Evolutionary conservation across 2,113 vertebrate species (phyloP), one percentile per base, ranked within the genome.

Genomic region (Ranitomeya imitator): DNA sequence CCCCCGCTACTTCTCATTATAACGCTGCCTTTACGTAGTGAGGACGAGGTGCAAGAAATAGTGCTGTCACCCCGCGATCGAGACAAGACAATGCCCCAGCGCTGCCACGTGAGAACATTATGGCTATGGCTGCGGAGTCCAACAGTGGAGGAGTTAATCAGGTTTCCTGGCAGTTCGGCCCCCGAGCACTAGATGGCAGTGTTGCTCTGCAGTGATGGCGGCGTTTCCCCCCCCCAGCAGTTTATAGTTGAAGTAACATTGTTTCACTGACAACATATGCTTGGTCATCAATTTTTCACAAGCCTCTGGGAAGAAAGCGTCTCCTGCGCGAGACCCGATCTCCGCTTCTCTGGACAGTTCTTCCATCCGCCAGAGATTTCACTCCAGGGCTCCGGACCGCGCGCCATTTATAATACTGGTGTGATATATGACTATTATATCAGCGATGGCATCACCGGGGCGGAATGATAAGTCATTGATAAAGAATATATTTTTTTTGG

Each of bases 191-290:
- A 51, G 88, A 83, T 85, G 88, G 88, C 88, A 86, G 85, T 60
- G 51, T 59, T 14, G 54, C 13, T 55, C 18, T 18, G n/a, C 6
- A 2, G 19, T 19, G 76, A 12, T 19, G 21, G 15, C 16, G 37
- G 7, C 4, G 37, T 13, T 12, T n/a, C n/a, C n/a, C 13, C 59
- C 10, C 7, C 0, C 11, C 11, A 19, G 21, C 7, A 63, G 26
- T 60, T 57, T 77, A 69, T 67, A 86, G 61, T 59, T 26, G 57
- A n/a, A 60, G 85, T 74, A 61, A 67, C 65, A 82, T 82, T 61
- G 86, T 71, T 71, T 88, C 79, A 82, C 78, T 83, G 86, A 12
- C 55, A 88, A 74, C 79, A 61, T 88, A 45, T 88, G 86, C 86
- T 73, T 81, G 78, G 37, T 87, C 86, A 87, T 71, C 86, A 87